A percentile compares a stretch with the other conserved stretches of the same genome.
Evolutionary conservation across 1,140 invertebrate species (phyloP).

Genomic region (Leptopilina boulardi): DNA sequence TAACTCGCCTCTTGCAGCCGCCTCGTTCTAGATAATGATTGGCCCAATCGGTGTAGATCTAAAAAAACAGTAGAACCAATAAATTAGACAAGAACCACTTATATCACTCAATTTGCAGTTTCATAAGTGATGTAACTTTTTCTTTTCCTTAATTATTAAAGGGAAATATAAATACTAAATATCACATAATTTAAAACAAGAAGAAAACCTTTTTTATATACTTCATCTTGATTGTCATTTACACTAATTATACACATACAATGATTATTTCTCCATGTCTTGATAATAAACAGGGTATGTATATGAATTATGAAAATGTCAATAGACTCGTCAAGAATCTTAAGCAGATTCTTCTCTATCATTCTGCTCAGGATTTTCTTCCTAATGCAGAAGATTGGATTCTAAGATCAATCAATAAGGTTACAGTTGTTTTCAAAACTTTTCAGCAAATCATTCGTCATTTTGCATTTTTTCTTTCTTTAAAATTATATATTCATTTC

Average conservation of each 20-base stretch:
- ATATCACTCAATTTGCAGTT: background rate
- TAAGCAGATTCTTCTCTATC: background rate
- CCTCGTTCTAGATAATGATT: slow-evolving; percentile 97
- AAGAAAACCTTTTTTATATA: no score
- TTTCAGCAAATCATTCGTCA: background rate
- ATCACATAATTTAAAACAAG: background rate
- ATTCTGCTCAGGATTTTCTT: background rate
- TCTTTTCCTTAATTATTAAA: background rate
- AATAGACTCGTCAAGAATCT: background rate
- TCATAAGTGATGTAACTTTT: background rate
- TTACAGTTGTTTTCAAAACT: background rate
- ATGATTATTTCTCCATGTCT: no score
- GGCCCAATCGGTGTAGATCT: slow-evolving; percentile 99
- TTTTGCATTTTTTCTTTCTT: background rate
- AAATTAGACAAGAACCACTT: slow-evolving; percentile 17
- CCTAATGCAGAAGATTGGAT: background rate
- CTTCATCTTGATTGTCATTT: no score
- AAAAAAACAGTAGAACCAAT: slow-evolving; percentile 55
- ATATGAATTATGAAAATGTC: background rate
- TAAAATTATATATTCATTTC: no score
- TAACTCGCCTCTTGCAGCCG: slow-evolving; percentile 88
- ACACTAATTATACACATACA: no score
- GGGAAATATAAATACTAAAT: background rate
- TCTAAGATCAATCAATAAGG: background rate
- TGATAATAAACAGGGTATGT: no score